Percentiles rank a stretch among this genome's conserved stretches.
Evolutionary conservation across 2,113 vertebrate species (phyloP).

Genomic region (Menura novaehollandiae): DNA sequence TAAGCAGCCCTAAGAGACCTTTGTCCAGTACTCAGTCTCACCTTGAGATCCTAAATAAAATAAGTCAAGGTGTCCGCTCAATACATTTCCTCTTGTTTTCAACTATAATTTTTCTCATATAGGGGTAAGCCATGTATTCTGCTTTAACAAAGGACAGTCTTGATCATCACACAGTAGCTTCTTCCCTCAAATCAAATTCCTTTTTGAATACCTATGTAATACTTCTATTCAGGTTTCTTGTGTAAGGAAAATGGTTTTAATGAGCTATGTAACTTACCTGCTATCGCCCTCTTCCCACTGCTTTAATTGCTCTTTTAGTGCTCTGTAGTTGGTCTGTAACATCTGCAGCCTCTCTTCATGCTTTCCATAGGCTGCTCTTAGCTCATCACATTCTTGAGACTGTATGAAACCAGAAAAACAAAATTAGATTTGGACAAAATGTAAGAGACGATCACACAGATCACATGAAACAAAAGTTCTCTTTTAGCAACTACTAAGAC

Average conservation of each 20-base stretch:
- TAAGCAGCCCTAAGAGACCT: neutral
- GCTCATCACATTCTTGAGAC: conserved; percentile 83
- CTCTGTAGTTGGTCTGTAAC: conserved; percentile 87
- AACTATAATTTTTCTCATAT: neutral
- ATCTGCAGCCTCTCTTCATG: conserved; percentile 79
- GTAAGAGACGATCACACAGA: neutral
- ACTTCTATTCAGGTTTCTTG: conserved; percentile 47
- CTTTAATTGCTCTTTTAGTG: conserved; percentile 84
- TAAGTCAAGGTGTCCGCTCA: neutral
- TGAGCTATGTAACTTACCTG: conserved; percentile 80
- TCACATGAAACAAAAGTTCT: neutral
- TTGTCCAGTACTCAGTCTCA: neutral
- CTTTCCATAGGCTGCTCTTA: conserved; percentile 82
- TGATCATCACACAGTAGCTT: neutral
- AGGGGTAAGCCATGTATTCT: neutral
- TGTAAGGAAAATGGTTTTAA: conserved; percentile 59
- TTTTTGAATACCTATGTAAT: conserved; percentile 45
- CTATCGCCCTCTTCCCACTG: conserved; percentile 77
- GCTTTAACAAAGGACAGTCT: conserved; percentile 7
- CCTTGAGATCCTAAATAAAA: neutral
- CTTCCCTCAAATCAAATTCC: conserved; percentile 41
- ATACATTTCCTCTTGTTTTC: neutral
- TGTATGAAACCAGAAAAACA: conserved; percentile 67
- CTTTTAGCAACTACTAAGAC: neutral
- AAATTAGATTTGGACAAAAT: conserved; percentile 30